phyloP scores from a whole-genome alignment of 2,113 vertebrate species.

The Aldabrachelys gigantea region DNA sequence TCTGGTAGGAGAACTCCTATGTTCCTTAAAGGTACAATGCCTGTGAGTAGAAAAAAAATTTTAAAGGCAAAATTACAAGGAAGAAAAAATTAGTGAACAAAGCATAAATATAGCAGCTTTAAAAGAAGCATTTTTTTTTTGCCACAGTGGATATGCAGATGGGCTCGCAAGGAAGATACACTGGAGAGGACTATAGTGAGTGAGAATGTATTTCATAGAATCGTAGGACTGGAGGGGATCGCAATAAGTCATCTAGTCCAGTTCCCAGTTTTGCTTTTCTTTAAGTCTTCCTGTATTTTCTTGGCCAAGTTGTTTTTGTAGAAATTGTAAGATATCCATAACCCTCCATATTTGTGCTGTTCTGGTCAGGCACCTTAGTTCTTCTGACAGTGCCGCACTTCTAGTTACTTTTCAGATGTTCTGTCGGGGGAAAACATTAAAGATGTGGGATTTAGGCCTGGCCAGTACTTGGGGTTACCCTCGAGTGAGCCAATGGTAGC shows the following conservation, averaged over 20 bases:
- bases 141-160: neutral
- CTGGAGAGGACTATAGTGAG: no score
- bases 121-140: neutral
- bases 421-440: neutral
- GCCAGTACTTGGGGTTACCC: neutral
- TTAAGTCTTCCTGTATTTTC: neutral
- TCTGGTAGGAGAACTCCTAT: neutral
- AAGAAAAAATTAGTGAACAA: neutral
- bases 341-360: neutral
- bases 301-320: neutral
- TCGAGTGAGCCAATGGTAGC: neutral
- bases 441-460: neutral
- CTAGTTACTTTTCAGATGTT: neutral
- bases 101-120: neutral
- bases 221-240: no score
- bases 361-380: neutral
- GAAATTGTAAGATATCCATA: neutral
- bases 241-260: no score
- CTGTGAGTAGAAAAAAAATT: neutral
- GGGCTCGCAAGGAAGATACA: neutral
- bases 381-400: accelerated
- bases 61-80: neutral
- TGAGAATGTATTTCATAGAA: neutral
- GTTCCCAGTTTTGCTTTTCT: neutral
- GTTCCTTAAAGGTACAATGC: neutral